Evolutionary conservation across 2,888 invertebrate genomes (phyloP), one percentile per base, ranked within the genome.

Genomic region (Neuroscelio doddi): DNA sequence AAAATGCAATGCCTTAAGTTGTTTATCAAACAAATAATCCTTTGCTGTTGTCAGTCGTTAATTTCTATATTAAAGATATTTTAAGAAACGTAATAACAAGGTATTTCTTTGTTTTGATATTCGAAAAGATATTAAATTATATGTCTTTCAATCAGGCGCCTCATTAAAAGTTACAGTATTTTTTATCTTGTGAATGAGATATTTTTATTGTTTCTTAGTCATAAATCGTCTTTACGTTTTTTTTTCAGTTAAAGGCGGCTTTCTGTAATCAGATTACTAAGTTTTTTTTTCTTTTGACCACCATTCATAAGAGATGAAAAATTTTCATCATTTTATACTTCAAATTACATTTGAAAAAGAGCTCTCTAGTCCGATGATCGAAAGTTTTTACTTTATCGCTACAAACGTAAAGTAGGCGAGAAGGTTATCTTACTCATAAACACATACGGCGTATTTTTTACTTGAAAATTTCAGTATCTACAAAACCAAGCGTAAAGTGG

Each of bases 341-440:
- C 55, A 42, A 55, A 32, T 45, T 50, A 50, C 45, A 55, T 62
- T 62, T 50, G 52, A 61, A 49, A 53, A 52, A 30, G 34, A 17
- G 42, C 5, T 21, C 46, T 15, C 7, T 12, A 27, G 17, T 45
- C 32, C 21, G 34, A 61, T 61, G 47, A 61, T 61, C 47, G 49
- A 49, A 41, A 53, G 32, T 21, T 53, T 61, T 53, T 47, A 42
- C 47, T 52, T 53, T 53, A 61, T 61, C 38, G 38, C 30, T 36
- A 4, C 34, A 29, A 32, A 15, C 10, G 42, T 36, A 52, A 51
- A 45, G 32, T 15, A 16, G 29, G 9, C 10, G 39, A 17, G 24
- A 29, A 38, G 36, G 50, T 51, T 58, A 21, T 21, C 21, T 21
- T 21, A 3, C 21, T 21, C 21, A n/a, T n/a, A n/a, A n/a, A n/a